Conservation (phyloP, 2,888 invertebrate species). For the Clivina fossor region DNA sequence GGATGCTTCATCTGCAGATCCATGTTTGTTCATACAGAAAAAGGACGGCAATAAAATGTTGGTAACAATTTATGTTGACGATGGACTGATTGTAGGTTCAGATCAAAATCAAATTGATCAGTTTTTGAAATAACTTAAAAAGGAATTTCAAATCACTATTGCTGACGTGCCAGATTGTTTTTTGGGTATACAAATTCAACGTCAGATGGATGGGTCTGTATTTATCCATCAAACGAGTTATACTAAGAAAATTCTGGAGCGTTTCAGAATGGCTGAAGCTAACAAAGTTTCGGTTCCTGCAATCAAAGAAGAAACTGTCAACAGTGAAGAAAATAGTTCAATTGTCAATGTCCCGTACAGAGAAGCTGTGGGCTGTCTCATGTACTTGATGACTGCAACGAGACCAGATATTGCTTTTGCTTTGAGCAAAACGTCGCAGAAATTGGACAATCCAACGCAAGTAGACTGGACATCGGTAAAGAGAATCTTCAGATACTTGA, state of each 20-base stretch:
- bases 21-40: too few species aligned
- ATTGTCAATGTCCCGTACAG: slow-evolving; percentile 17
- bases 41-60: slow-evolving; percentile 2
- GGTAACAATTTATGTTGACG: slow-evolving; percentile 13
- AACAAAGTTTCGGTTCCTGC: slow-evolving; percentile 6
- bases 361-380: slow-evolving; percentile 11
- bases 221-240: slow-evolving; percentile 7
- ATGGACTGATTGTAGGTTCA: too few species aligned
- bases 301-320: too few species aligned
- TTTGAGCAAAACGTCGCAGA: slow-evolving; percentile 2
- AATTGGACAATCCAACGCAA: neutral
- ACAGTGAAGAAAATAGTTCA: too few species aligned
- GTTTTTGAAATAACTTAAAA: too few species aligned
- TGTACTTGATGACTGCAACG: neutral
- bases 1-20: neutral
- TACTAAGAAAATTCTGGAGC: slow-evolving; percentile 9
- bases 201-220: neutral
- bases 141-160: too few species aligned
- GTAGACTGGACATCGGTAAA: slow-evolving; percentile 5
- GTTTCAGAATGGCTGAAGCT: slow-evolving; percentile 15
- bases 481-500: slow-evolving; percentile 12
- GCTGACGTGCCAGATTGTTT: too few species aligned
- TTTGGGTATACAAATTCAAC: neutral
- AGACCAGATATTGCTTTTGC: slow-evolving; percentile 18
- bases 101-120: too few species aligned